Evolutionary conservation across 35 echinoderm and acorn worm genomes (phyloP).

Genomic region (Lytechinus pictus): DNA sequence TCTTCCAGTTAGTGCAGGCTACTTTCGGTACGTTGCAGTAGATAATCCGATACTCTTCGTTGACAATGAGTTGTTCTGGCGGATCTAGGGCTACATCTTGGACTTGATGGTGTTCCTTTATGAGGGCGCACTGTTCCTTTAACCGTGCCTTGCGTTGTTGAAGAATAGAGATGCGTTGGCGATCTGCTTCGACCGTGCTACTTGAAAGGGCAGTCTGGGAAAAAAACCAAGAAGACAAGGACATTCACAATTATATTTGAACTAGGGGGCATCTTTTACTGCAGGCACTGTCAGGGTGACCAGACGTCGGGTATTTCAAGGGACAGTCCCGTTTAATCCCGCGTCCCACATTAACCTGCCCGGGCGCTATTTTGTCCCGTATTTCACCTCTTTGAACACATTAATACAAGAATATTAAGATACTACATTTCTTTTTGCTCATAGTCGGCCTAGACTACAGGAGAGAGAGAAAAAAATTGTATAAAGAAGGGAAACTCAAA

Average conservation of each 20-base stretch:
- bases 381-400: too few species aligned
- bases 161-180: neutral
- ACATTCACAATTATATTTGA: neutral
- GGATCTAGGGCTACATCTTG: constrained; percentile 41
- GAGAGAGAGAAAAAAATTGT: too few species aligned
- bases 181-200: neutral
- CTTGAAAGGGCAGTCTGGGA: neutral
- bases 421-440: too few species aligned
- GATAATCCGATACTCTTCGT: constrained; percentile 55
- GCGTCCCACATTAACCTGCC: too few species aligned
- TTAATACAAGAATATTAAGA: too few species aligned
- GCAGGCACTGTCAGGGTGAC: too few species aligned
- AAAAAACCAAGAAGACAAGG: too few species aligned
- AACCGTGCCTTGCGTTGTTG: neutral
- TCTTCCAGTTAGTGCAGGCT: constrained; percentile 66
- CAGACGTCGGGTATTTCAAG: too few species aligned
- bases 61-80: constrained; percentile 59
- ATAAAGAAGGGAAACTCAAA: too few species aligned
- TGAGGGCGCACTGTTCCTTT: neutral
- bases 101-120: neutral
- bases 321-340: too few species aligned
- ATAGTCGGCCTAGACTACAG: too few species aligned
- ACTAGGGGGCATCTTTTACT: neutral
- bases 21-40: constrained; percentile 72
- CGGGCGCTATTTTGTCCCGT: too few species aligned